These are phyloP conservation scores for Philopedon plagiatum DNA, from an alignment of 2,888 invertebrate genomes.

Conservation along the genomic window DNA sequence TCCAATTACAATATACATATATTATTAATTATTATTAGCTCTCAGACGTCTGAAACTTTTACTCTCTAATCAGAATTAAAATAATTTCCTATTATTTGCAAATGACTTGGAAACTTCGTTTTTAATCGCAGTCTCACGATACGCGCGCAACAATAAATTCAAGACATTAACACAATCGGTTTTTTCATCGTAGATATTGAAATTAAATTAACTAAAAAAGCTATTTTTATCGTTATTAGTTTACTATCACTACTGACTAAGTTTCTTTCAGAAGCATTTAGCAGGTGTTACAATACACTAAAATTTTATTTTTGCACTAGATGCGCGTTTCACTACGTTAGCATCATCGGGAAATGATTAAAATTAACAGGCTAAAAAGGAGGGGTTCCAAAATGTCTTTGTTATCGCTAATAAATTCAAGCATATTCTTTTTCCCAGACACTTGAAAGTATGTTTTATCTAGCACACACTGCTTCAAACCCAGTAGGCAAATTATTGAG, in stretches of 20 bases:
- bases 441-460: too few relatives aligned
- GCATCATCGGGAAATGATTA: too few relatives aligned
- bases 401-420: too few relatives aligned
- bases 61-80: constrained; percentile 31
- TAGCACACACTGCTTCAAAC: too few relatives aligned
- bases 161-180: not conserved
- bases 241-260: not conserved
- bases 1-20: not conserved
- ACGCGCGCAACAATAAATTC: constrained; percentile 14
- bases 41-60: constrained; percentile 26
- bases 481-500: too few relatives aligned
- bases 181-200: constrained; percentile 8
- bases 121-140: constrained; percentile 34
- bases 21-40: too few relatives aligned
- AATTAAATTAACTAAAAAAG: constrained; percentile 6
- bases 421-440: too few relatives aligned
- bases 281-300: too few relatives aligned
- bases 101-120: constrained; percentile 27
- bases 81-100: constrained; percentile 37
- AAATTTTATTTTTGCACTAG: not conserved
- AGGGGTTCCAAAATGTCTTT: too few relatives aligned
- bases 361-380: too few relatives aligned
- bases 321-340: not conserved
- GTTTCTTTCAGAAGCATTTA: not conserved
- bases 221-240: not conserved